Evolutionary conservation across 2,113 vertebrate species (phyloP).

Genomic region (Proterorhinus semilunaris): DNA sequence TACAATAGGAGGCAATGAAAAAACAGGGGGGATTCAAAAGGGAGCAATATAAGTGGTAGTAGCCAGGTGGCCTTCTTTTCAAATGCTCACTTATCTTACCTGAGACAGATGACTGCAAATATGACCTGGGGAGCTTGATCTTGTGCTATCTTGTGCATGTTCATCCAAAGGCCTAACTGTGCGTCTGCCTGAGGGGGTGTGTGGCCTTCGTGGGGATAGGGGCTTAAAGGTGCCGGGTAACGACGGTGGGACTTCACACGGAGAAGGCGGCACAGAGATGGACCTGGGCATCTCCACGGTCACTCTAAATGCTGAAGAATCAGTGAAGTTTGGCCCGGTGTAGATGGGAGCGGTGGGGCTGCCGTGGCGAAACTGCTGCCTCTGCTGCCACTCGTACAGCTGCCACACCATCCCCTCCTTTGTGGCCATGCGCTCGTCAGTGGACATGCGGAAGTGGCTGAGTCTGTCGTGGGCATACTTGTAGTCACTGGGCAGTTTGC

Average conservation of each 20-base stretch:
- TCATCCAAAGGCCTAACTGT: constrained; percentile 87
- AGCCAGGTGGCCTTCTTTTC: background rate
- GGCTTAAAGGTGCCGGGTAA: constrained; percentile 79
- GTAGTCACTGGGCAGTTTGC: constrained; percentile 93
- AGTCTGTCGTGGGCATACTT: constrained; percentile 96
- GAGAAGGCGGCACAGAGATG: constrained; percentile 93
- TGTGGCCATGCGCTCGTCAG: constrained; percentile 88
- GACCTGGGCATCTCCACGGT: constrained; percentile 92
- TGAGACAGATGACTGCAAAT: constrained; percentile 78
- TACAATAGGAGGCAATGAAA: no score
- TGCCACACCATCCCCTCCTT: constrained; percentile 98
- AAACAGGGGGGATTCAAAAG: background rate
- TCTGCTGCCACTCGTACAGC: constrained; percentile 97
- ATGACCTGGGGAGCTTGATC: constrained; percentile 85
- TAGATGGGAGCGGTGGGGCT: constrained; percentile 89
- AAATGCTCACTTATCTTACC: constrained; percentile 66
- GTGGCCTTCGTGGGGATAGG: constrained; percentile 83
- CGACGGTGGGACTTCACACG: constrained; percentile 87
- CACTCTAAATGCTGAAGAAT: constrained; percentile 84
- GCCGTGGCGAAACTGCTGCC: constrained; percentile 95
- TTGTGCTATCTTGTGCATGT: constrained; percentile 74
- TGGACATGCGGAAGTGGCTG: constrained; percentile 96
- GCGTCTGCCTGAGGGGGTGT: constrained; percentile 91
- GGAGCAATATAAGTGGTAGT: background rate
- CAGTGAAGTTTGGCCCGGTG: constrained; percentile 81